phyloP scores from a whole-genome alignment of 1,140 invertebrate species.

The Formica selysi region DNA sequence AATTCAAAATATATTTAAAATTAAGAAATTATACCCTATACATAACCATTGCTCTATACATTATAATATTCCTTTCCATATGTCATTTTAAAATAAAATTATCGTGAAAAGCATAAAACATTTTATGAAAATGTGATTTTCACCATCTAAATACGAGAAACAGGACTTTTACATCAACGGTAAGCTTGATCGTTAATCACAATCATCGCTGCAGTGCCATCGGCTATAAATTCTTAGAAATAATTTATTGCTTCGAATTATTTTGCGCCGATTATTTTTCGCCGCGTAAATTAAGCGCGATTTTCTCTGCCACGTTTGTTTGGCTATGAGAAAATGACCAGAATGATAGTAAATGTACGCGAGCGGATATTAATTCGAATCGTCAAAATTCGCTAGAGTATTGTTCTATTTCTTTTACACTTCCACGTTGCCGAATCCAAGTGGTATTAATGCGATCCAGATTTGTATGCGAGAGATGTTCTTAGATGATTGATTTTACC shows the following conservation, averaged over 20 bases:
- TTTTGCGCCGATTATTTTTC: conserved; percentile 32
- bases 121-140: conserved; percentile 14
- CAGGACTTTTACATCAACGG: conserved; percentile 34
- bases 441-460: not conserved
- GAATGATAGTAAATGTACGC: not conserved
- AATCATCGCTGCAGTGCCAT: conserved; percentile 27
- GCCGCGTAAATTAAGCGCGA: conserved; percentile 12
- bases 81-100: not conserved
- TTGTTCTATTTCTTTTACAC: conserved; percentile 26
- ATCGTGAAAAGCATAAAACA: too few species aligned
- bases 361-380: conserved; percentile 25
- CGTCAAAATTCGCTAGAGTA: not conserved
- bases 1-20: not conserved
- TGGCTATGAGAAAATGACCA: not conserved
- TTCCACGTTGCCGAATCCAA: not conserved
- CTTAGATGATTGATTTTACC: conserved; percentile 28
- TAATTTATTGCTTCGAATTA: conserved; percentile 46
- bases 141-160: not conserved
- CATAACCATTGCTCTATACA: not conserved
- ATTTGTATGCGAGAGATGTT: not conserved
- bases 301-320: conserved; percentile 15
- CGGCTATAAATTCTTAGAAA: conserved; percentile 39
- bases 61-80: not conserved
- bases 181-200: conserved; percentile 39
- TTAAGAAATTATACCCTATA: not conserved